Evolutionary conservation across 2,113 vertebrate species (phyloP).

Genomic region (Carassius carassius): DNA sequence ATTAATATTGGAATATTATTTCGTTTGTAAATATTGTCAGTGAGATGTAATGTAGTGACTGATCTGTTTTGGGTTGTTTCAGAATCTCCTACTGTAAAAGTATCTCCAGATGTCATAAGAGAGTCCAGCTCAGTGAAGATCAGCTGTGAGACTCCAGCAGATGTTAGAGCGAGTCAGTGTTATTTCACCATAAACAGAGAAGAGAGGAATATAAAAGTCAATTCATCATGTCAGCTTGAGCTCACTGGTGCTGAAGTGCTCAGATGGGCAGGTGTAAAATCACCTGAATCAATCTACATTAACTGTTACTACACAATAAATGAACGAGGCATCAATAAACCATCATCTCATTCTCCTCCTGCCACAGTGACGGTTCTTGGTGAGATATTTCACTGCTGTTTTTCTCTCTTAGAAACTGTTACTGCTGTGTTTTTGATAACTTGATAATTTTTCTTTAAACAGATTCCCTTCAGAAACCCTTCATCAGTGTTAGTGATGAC

Average conservation of each 20-base stretch:
- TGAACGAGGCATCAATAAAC: fast-evolving
- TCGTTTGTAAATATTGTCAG: not conserved
- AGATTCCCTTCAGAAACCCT: slow-evolving; percentile 42
- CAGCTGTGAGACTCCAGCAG: not conserved
- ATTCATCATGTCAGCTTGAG: slow-evolving; percentile 1
- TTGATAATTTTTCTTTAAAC: not conserved
- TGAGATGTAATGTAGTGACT: not conserved
- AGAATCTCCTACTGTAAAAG: slow-evolving; percentile 12
- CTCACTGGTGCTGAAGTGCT: slow-evolving; percentile 36
- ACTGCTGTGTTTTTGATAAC: not conserved
- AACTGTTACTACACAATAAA: not conserved
- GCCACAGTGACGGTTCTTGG: slow-evolving; percentile 32
- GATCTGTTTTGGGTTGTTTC: not conserved
- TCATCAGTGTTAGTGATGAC: not conserved
- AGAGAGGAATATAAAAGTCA: not conserved
- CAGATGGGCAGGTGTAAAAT: slow-evolving; percentile 22
- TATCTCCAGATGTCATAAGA: slow-evolving; percentile 12
- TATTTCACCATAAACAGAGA: slow-evolving; percentile 1
- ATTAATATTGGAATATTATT: no score
- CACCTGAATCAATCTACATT: not conserved
- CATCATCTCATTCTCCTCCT: slow-evolving; percentile 17
- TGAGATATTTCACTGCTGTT: not conserved
- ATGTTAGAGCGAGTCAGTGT: slow-evolving; percentile 17
- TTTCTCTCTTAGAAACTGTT: fast-evolving
- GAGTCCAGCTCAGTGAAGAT: slow-evolving; percentile 32